Evolutionary conservation across 2,888 invertebrate species (phyloP), one percentile per base, ranked within the genome.

Genomic region (Seira musarum): DNA sequence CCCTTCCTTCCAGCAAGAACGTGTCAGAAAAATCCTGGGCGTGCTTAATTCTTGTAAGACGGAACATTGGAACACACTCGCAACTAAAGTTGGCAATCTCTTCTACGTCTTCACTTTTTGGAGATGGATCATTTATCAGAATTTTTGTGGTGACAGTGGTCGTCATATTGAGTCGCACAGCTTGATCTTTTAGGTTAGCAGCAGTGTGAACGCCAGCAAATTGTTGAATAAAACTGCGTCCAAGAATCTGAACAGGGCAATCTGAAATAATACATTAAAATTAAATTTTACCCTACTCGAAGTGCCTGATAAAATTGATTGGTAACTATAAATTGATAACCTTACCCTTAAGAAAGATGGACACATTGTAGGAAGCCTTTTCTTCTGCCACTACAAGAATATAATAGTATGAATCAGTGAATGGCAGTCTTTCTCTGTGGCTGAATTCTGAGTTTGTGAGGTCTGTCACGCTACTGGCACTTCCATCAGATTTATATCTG

Each of bases 371-470:
- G 22, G 88, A 87, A 65, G 89, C 89, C 65, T 89, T 87, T 74
- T 88, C 89, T 80, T 88, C 88, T 0, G 90, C 88, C 21, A 89
- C 88, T 35, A 91, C 88, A 82, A 90, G 87, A 61, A 90, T 84
- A 87, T 90, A 90, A 85, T 90, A 90, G 87, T 90, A 90, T 49
- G 88, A 88, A 82, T 90, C 89, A 74, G 89, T 89, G 81, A 87
- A 89, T 0, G 90, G 90, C 53, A 89, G 88, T 17, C 86, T 85
- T 87, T 89, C 89, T 2, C 84, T 86, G 77, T 90, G 89, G 1
- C 87, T 88, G 80, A 81, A 84, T 49, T 70, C 76, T 17, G 89
- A 88, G 60, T 87, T 88, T 83, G 87, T 87, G 24, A 87, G 85
- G 21, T 87, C 87, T 10, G 88, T 87, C 13, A 90, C 83, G 85